Base-by-base conservation (phyloP, 2,113 vertebrate genomes). In the Athene noctua region DNA sequence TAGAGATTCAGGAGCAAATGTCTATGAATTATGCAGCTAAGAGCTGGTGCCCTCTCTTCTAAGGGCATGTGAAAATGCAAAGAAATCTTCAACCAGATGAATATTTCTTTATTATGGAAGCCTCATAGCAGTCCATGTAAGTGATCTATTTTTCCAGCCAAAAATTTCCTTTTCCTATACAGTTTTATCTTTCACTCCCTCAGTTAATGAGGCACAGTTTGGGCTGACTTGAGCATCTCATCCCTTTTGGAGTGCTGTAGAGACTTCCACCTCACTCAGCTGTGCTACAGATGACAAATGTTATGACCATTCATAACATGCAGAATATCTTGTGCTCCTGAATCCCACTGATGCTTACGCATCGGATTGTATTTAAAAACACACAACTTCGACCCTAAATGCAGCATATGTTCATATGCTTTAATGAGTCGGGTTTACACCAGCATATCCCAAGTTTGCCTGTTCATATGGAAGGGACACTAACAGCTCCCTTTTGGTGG, bases 1-100 rank as follows among this genome's bases (percentile, higher is more conserved):
- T 1, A 65, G 47, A 47, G 49, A 11, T 9, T 55, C 11, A 52
- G 22, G n/a, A 59, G 16, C 0, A 0, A 49, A 38, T 10, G 15
- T n/a, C 36, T 61, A n/a, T 22, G 47, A 74, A 11, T 80, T 51
- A 52, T 1, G 0, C 49, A 40, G 49, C 49, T 27, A 26, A 61
- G 83, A 59, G 46, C 8, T 26, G 19, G 1, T 15, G 30, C 27
- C 7, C 7, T 73, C 17, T 71, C 46, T 49, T 49, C 80, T 38
- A 8, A 75, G 47, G 25, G 44, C 7, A 10, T 30, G 18, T 29
- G 46, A n/a, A 57, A 70, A 58, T 52, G 36, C 51, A 55, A 54
- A 57, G 55, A 29, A 34, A 36, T 29, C 51, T 32, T 74, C 54
- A 49, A 34, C 11, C 23, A 58, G 17, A 20, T 8, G 2, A 87